Conservation (phyloP, 1,140 invertebrate species). For the Steinernema feltiae region DNA sequence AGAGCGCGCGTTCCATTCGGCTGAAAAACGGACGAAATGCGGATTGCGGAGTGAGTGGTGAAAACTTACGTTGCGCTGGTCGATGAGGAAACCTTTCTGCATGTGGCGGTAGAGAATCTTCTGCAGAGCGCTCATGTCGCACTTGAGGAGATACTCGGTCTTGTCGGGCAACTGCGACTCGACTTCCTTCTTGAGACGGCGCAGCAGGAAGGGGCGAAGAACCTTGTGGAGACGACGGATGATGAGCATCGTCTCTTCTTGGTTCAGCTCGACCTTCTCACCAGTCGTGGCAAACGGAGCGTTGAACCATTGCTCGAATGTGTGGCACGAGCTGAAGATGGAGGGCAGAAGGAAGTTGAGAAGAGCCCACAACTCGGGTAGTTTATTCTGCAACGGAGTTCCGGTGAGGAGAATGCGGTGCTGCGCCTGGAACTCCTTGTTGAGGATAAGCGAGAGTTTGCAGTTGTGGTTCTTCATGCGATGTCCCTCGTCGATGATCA, state of each 20-base stretch:
- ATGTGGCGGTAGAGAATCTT: constrained; percentile 86
- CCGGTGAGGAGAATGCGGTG: constrained; percentile 89
- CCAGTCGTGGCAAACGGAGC: constrained; percentile 98
- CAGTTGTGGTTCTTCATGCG: constrained; percentile 99
- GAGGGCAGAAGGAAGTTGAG: constrained; percentile 92
- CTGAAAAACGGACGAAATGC: constrained; percentile 64
- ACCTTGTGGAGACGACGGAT: constrained; percentile 98
- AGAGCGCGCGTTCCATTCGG: constrained; percentile 79
- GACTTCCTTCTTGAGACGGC: constrained; percentile 94
- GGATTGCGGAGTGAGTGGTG: neutral
- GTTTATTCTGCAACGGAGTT: constrained; percentile 72
- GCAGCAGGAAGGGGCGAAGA: constrained; percentile 84
- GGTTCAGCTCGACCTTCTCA: constrained; percentile 94
- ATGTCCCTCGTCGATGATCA: constrained; percentile 99
- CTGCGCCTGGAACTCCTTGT: constrained; percentile 88
- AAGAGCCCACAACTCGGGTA: constrained; percentile 64
- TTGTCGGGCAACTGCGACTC: constrained; percentile 96
- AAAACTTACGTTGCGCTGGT: constrained; percentile 36
- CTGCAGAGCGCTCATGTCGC: constrained; percentile 94
- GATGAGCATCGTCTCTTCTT: constrained; percentile 98
- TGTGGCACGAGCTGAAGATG: constrained; percentile 94
- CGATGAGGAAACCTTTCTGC: constrained; percentile 65
- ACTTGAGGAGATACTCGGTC: constrained; percentile 87
- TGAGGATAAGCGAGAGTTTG: constrained; percentile 86
- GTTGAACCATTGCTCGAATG: constrained; percentile 99